Evolutionary conservation across 1,140 invertebrate species (phyloP).

Genomic region (Euwallacea fornicatus): DNA sequence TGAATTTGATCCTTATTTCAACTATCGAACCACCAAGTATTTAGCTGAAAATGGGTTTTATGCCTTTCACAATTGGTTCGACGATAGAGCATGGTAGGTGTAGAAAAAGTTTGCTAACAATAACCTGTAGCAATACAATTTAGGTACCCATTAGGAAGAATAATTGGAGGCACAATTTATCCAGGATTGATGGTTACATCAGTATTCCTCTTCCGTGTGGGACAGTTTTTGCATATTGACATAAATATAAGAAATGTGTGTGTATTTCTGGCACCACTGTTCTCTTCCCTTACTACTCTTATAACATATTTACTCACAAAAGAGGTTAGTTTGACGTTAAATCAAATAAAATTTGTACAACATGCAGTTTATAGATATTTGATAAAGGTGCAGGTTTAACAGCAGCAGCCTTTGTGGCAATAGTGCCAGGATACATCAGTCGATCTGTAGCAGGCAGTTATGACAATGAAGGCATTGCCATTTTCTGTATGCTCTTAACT

Average conservation of each 20-base stretch:
- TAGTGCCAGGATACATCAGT: constrained; percentile 97
- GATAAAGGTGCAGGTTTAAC: constrained; percentile 90
- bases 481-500: constrained; percentile 97
- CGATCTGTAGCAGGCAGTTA: constrained; percentile 96
- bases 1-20: constrained; percentile 99
- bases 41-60: constrained; percentile 96
- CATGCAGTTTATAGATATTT: constrained; percentile 28
- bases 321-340: constrained; percentile 69
- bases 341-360: neutral
- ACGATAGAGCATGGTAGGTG: constrained; percentile 95
- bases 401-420: constrained; percentile 92
- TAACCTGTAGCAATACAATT: neutral
- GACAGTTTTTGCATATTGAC: constrained; percentile 89
- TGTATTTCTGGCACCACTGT: constrained; percentile 95
- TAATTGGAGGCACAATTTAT: constrained; percentile 85
- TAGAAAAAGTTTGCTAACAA: neutral
- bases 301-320: constrained; percentile 95
- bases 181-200: constrained; percentile 98
- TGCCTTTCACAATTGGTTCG: constrained; percentile 99
- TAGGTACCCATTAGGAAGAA: constrained; percentile 35
- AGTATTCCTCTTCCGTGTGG: constrained; percentile 84
- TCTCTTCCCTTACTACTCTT: constrained; percentile 94
- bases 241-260: constrained; percentile 97
- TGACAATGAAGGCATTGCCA: constrained; percentile 98
- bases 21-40: constrained; percentile 95